Percentiles rank a stretch among this genome's conserved stretches.
Evolutionary conservation across 1,140 invertebrate species (phyloP).

Genomic region (Eufriesea mexicana): DNA sequence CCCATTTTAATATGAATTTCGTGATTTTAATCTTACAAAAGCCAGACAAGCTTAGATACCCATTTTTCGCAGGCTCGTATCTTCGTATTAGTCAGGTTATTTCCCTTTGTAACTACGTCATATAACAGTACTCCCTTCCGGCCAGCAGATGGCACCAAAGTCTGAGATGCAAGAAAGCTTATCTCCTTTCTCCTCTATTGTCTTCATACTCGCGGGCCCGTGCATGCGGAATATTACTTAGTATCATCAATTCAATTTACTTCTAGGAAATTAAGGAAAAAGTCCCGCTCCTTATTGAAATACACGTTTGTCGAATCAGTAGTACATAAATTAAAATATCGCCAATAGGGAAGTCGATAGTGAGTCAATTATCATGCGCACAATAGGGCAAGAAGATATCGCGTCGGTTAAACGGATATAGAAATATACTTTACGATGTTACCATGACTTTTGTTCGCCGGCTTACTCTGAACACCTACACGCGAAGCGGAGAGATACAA

Average conservation of each 20-base stretch:
- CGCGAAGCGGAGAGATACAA: background rate
- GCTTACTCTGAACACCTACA: conserved; percentile 37
- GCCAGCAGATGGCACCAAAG: too few species aligned
- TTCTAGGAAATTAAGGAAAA: background rate
- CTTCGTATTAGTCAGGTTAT: too few species aligned
- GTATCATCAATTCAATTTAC: background rate
- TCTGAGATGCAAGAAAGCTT: too few species aligned
- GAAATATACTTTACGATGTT: conserved; percentile 37
- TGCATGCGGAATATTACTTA: background rate
- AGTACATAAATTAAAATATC: conserved; percentile 26
- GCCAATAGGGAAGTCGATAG: background rate
- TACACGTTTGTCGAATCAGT: background rate
- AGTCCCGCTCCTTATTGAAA: background rate
- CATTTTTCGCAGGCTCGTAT: too few species aligned
- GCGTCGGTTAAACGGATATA: conserved; percentile 32
- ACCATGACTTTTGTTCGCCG: conserved; percentile 17
- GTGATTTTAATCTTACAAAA: too few species aligned
- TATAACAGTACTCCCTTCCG: too few species aligned
- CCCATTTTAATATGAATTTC: too few species aligned
- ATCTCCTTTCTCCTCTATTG: too few species aligned
- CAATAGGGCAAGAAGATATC: conserved; percentile 30
- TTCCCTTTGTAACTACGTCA: too few species aligned
- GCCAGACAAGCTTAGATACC: too few species aligned
- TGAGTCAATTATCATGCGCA: conserved; percentile 11
- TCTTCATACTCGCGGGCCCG: too few species aligned